Conservation (phyloP, 2,113 vertebrate genomes). For the Chamaetylas fuelleborni region DNA sequence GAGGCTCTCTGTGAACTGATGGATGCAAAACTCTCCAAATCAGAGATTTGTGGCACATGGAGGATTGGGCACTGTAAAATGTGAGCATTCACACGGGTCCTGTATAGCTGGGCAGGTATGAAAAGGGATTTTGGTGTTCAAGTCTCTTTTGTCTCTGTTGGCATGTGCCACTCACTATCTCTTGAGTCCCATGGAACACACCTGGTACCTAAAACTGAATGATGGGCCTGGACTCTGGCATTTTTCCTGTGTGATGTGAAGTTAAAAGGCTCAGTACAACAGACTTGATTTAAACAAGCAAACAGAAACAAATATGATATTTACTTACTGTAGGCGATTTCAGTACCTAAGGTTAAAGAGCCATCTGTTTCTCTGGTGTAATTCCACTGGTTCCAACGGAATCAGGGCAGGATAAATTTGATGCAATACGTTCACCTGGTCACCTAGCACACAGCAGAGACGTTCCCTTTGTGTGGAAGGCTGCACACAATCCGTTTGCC, state of each 20-base stretch:
- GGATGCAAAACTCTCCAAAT: not conserved
- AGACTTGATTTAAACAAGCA: conserved; percentile 33
- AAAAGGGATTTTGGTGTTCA: not conserved
- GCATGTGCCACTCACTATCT: not conserved
- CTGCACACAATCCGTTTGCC: conserved; percentile 71
- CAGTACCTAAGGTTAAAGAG: conserved; percentile 37
- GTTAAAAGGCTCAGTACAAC: conserved; percentile 17
- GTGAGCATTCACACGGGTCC: not conserved
- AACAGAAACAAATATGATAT: conserved; percentile 35
- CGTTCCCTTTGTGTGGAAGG: conserved; percentile 57
- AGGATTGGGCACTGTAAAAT: not conserved
- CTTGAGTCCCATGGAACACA: not conserved
- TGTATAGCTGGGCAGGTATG: not conserved
- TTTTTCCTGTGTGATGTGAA: conserved; percentile 15
- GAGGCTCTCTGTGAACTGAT: not conserved
- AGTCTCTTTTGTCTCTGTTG: not conserved
- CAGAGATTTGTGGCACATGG: not conserved
- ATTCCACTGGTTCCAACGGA: conserved; percentile 21
- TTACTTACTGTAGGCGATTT: conserved; percentile 28
- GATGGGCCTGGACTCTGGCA: conserved; percentile 2
- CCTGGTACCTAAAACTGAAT: not conserved
- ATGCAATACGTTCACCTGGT: conserved; percentile 35
- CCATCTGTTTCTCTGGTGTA: conserved; percentile 4
- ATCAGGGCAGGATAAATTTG: not conserved
- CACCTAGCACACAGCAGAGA: conserved; percentile 32